These are phyloP conservation scores for Camponotus fellah DNA, from an alignment of 2,888 invertebrate genomes.

Conservation along the genomic window DNA sequence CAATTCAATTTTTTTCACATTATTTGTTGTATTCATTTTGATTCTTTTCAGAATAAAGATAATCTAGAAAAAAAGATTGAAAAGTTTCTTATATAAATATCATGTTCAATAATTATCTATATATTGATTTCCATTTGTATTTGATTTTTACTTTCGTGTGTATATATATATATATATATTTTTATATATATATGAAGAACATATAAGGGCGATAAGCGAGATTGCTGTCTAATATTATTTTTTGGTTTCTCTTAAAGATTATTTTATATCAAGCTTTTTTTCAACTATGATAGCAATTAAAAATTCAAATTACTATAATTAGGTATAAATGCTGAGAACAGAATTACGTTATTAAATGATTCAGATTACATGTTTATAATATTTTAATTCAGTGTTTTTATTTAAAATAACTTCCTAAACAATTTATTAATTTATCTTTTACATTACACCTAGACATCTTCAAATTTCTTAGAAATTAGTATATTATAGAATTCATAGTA, in stretches of 20 bases:
- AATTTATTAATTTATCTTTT: neutral
- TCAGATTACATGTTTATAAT: neutral
- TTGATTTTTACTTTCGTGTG: neutral
- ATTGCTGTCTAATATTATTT: neutral
- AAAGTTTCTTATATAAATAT: conserved; percentile 1
- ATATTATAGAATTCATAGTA: neutral
- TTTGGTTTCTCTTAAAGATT: neutral
- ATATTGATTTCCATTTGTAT: neutral
- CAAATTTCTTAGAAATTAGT: neutral
- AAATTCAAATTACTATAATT: neutral
- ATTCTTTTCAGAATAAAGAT: neutral
- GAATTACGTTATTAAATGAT: neutral
- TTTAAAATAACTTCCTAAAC: neutral
- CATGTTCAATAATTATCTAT: neutral
- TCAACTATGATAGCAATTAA: neutral
- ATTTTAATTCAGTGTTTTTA: neutral
- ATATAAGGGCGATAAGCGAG: no score
- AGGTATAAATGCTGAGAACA: neutral
- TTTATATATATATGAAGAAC: no score
- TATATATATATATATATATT: no score
- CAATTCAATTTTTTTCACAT: neutral
- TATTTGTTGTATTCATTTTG: neutral
- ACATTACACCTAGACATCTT: neutral
- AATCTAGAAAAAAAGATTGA: neutral
- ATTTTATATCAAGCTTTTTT: neutral